Base-by-base conservation (phyloP, 2,888 invertebrate species). In the Sarcophaga variegata region DNA sequence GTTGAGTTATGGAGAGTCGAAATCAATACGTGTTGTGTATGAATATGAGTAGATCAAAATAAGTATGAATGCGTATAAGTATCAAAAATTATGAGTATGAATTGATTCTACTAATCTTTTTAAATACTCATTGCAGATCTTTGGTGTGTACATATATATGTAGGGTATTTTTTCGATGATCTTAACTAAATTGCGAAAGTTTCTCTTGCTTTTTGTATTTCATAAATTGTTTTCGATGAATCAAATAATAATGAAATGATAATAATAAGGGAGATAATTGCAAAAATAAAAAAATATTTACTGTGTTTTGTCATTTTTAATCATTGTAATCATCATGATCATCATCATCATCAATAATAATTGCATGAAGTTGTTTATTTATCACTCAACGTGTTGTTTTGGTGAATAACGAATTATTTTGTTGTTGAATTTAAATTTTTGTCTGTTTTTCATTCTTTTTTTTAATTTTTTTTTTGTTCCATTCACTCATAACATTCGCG, bases 361-460 rank as follows among this genome's bases (percentile, higher is more conserved):
- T 54, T 54, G 54, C 17, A 54, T 54, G 5, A 74, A 81, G 20
- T 74, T 81, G 60, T 67, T 72, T 81, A 72, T 74, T 72, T 81
- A 72, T 74, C 49, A 54, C 20, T 69, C 14, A 67, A 49, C 37
- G 49, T 37, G 54, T 63, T 75, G 27, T 71, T 70, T 59, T 67
- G 17, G 2, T 59, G 54, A 54, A 54, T 14, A 67, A 49, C 54
- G 49, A 22, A 17, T 63, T 75, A n/a, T 71, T 70, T 59, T 67
- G 17, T 4, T 59, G 54, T 14, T 14, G 17, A 54, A 54, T 54
- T 14, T 54, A 17, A 54, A 14, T 54, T 54, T 54, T 14, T 54
- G 17, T 54, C 12, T 54, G 17, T 54, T 54, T 54, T 54, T 12
- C 5, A 14, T 14, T 4, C 3, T 2, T 54, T 54, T 17, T 14